Conservation (phyloP, 2,797 vertebrate species). For the Eupleurogrammus muticus region DNA sequence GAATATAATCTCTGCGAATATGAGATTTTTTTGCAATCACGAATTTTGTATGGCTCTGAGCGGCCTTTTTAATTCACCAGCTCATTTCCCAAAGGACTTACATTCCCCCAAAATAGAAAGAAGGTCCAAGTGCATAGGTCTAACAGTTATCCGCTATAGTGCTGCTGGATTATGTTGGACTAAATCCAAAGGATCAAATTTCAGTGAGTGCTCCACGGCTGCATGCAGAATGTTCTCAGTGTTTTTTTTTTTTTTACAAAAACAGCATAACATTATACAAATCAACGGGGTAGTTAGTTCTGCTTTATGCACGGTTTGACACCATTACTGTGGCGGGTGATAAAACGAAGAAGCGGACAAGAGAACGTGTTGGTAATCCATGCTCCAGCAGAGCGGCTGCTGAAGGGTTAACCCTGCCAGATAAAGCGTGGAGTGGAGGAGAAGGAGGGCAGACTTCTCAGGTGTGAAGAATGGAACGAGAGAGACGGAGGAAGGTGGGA, state of each 20-base stretch:
- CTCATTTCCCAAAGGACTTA: conserved; percentile 79
- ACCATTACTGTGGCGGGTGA: conserved; percentile 47
- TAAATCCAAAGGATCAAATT: conserved; percentile 81
- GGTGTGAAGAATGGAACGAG: conserved; percentile 81
- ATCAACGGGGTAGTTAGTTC: conserved; percentile 76
- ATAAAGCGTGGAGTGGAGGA: conserved; percentile 67
- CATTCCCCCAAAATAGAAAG: conserved; percentile 76
- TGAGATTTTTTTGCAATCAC: conserved; percentile 67
- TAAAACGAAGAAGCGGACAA: conserved; percentile 36
- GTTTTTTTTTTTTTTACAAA: conserved; percentile 65
- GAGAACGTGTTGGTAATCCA: conserved; percentile 55
- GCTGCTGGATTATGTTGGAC: conserved; percentile 77
- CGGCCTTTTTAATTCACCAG: conserved; percentile 74
- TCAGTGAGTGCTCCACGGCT: conserved; percentile 76
- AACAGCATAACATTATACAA: conserved; percentile 66
- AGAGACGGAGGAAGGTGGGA: conserved; percentile 58
- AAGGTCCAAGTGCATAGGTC: conserved; percentile 78
- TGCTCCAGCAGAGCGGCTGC: conserved; percentile 63
- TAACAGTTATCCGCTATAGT: conserved; percentile 79
- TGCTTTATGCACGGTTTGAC: conserved; percentile 65
- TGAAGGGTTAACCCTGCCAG: conserved; percentile 74
- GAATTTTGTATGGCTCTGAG: conserved; percentile 67
- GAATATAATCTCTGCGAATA: conserved; percentile 67
- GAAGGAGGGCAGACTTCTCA: conserved; percentile 75
- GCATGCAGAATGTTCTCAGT: conserved; percentile 60